phyloP scores from a whole-genome alignment of 2,888 invertebrate genomes.

The Eilema griseolum region DNA sequence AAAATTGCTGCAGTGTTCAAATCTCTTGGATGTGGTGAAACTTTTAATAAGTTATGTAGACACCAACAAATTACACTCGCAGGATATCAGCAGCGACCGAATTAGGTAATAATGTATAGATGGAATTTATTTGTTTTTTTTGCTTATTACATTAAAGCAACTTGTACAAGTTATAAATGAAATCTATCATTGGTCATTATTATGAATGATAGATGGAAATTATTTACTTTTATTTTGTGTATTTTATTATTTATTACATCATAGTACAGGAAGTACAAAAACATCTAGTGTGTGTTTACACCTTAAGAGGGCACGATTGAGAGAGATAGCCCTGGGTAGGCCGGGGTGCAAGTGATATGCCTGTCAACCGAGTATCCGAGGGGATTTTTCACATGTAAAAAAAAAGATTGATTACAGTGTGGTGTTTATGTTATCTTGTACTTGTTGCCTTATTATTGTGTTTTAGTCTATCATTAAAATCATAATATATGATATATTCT shows the following conservation, averaged over 20 bases:
- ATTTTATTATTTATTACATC: background rate
- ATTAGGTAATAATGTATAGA: slow-evolving; percentile 55
- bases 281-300: too few relatives aligned
- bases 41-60: slow-evolving; percentile 71
- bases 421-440: background rate
- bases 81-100: slow-evolving; percentile 58
- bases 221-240: slow-evolving; percentile 20
- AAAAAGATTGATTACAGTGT: background rate
- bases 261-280: background rate
- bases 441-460: background rate
- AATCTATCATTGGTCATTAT: too few relatives aligned
- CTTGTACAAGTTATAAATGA: too few relatives aligned
- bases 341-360: too few relatives aligned
- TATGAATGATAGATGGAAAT: too few relatives aligned
- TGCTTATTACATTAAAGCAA: too few relatives aligned
- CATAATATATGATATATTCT: background rate
- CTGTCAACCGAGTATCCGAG: too few relatives aligned
- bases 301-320: too few relatives aligned
- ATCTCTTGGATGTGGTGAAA: slow-evolving; percentile 76
- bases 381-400: too few relatives aligned
- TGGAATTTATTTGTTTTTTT: slow-evolving; percentile 18
- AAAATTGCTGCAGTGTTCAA: slow-evolving; percentile 74
- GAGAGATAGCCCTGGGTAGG: too few relatives aligned
- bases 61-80: slow-evolving; percentile 66
- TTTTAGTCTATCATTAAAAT: background rate